phyloP scores from a whole-genome alignment of 2,888 invertebrate genomes.

The Endomychus coccineus region DNA sequence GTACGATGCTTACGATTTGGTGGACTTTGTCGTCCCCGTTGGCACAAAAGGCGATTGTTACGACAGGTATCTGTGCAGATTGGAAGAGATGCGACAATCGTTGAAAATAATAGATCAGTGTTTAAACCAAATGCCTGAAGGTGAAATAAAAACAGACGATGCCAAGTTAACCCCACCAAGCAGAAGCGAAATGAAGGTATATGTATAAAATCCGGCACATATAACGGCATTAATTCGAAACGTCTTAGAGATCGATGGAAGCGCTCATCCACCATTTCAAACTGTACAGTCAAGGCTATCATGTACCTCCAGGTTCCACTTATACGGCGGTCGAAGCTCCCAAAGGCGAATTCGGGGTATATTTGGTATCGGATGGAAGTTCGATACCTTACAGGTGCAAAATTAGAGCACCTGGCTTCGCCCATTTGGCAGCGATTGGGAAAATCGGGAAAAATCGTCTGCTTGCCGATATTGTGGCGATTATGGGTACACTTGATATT shows the following conservation, averaged over 20 bases:
- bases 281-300: conserved; percentile 79
- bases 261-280: conserved; percentile 94
- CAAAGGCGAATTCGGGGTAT: conserved; percentile 74
- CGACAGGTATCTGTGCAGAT: conserved; percentile 62
- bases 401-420: conserved; percentile 52
- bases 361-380: conserved; percentile 73
- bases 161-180: conserved; percentile 63
- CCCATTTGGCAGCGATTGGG: conserved; percentile 54
- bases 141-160: conserved; percentile 76
- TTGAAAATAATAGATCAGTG: conserved; percentile 81
- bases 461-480: conserved; percentile 68
- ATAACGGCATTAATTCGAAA: conserved; percentile 6
- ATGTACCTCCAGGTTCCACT: conserved; percentile 71
- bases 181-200: conserved; percentile 71
- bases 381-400: conserved; percentile 59
- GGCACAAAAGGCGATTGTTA: conserved; percentile 74
- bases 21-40: conserved; percentile 73
- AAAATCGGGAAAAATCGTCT: conserved; percentile 41
- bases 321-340: conserved; percentile 72
- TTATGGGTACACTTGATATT: conserved; percentile 59
- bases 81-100: conserved; percentile 65
- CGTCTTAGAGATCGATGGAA: conserved; percentile 65
- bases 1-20: conserved; percentile 66
- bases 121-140: conserved; percentile 93
- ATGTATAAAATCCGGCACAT: too few relatives aligned